These are phyloP conservation scores for Diplodus puntazzo DNA, from an alignment of 2,797 vertebrate species.

Conservation along the genomic window DNA sequence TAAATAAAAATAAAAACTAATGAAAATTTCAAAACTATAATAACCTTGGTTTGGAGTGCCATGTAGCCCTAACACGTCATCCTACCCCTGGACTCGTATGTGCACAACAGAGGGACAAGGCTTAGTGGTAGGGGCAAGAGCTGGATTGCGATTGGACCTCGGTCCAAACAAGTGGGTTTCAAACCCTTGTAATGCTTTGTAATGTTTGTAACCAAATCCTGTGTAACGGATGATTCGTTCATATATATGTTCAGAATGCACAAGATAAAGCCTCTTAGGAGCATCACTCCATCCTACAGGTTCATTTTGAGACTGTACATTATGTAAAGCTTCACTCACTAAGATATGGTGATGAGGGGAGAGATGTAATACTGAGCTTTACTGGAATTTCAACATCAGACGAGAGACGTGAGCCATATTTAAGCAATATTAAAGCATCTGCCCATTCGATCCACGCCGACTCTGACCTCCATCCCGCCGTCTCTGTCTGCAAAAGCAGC, in stretches of 20 bases:
- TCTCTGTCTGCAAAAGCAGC: conserved; percentile 1
- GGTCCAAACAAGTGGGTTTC: neutral
- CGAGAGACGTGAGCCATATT: neutral
- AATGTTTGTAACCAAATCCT: neutral
- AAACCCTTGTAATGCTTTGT: neutral
- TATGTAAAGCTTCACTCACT: neutral
- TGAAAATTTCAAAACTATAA: too few relatives aligned
- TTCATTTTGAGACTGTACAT: conserved; percentile 1
- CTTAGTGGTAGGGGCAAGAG: too few relatives aligned
- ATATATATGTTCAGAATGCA: too few relatives aligned
- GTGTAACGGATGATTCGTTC: neutral
- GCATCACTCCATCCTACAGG: neutral
- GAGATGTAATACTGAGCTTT: neutral
- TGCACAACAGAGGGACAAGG: too few relatives aligned
- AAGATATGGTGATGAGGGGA: neutral
- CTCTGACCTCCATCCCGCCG: neutral
- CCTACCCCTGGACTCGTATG: too few relatives aligned
- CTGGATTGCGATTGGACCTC: too few relatives aligned
- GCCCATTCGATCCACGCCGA: neutral
- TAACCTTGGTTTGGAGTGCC: too few relatives aligned
- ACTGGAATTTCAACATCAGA: conserved; percentile 4
- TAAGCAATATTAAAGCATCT: neutral
- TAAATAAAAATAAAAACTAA: too few relatives aligned
- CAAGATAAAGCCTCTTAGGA: neutral
- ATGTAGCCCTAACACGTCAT: too few relatives aligned